These are phyloP conservation scores for Zaprionus camerounensis DNA, from an alignment of 1,140 invertebrate species.

Conservation along the genomic window DNA sequence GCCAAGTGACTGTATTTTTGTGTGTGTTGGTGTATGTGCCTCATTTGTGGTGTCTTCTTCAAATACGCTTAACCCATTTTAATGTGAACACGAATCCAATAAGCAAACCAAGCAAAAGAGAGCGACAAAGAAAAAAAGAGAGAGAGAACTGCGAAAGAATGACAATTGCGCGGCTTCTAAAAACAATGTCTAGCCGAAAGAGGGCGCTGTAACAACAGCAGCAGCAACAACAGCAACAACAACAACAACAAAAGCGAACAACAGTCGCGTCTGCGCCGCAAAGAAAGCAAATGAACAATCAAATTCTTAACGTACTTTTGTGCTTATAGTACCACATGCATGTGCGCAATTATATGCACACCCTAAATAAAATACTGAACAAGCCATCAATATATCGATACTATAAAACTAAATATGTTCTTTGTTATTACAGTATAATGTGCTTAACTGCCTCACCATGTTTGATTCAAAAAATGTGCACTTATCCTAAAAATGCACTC, in stretches of 20 bases:
- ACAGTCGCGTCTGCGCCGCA: conserved; percentile 29
- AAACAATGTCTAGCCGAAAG: conserved; percentile 24
- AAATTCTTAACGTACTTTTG: not conserved
- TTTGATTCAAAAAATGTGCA: too few species aligned
- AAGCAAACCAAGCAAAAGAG: conserved; percentile 35
- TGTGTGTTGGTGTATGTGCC: conserved; percentile 34
- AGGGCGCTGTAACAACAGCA: conserved; percentile 26
- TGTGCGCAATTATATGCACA: not conserved
- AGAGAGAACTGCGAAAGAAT: conserved; percentile 29
- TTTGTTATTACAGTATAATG: too few species aligned
- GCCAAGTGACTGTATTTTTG: conserved; percentile 35
- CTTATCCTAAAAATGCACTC: too few species aligned
- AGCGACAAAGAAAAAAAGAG: not conserved
- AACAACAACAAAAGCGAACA: not conserved
- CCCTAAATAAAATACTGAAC: not conserved
- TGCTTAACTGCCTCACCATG: too few species aligned
- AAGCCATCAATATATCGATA: not conserved
- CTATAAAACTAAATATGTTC: not conserved
- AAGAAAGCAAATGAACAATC: conserved; percentile 20
- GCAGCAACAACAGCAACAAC: conserved; percentile 11
- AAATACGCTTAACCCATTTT: conserved; percentile 74
- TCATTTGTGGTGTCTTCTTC: conserved; percentile 28
- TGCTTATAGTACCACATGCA: not conserved
- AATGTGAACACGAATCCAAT: conserved; percentile 55
- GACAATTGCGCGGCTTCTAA: conserved; percentile 30